Conservation (phyloP, 2,888 invertebrate species). For the Noctua fimbriata region DNA sequence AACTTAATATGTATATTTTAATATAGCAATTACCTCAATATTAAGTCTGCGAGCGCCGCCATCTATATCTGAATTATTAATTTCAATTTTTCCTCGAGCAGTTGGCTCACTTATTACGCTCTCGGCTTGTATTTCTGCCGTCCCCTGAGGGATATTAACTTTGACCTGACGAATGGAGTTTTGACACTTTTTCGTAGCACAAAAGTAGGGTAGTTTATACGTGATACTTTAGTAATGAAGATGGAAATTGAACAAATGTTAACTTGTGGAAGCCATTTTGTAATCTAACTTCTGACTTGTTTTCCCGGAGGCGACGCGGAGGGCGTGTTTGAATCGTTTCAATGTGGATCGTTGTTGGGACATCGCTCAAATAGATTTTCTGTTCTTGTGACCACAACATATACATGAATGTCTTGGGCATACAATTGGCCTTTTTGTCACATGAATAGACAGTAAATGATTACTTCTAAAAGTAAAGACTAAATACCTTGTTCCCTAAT, state of each 20-base stretch:
- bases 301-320: slow-evolving; percentile 19
- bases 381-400: slow-evolving; percentile 7
- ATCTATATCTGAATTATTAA: slow-evolving; percentile 76
- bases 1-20: slow-evolving; percentile 65
- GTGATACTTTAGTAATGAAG: slow-evolving; percentile 65
- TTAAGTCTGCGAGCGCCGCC: slow-evolving; percentile 56
- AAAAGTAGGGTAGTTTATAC: slow-evolving; percentile 65
- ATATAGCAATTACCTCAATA: slow-evolving; percentile 67
- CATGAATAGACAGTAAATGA: neutral
- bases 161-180: slow-evolving; percentile 70
- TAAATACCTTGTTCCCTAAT: neutral
- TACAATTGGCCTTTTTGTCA: neutral
- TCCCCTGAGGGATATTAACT: slow-evolving; percentile 67
- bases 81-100: slow-evolving; percentile 77
- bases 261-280: slow-evolving; percentile 56
- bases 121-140: slow-evolving; percentile 62
- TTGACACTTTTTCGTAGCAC: slow-evolving; percentile 67
- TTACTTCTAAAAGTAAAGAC: neutral
- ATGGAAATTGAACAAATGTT: slow-evolving; percentile 66
- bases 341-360: slow-evolving; percentile 17
- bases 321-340: slow-evolving; percentile 13
- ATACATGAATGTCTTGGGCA: neutral
- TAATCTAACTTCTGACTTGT: slow-evolving; percentile 50
- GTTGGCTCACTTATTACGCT: slow-evolving; percentile 71
- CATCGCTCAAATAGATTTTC: slow-evolving; percentile 19